phyloP scores from a whole-genome alignment of 2,797 vertebrate genomes.

The Huso huso region DNA sequence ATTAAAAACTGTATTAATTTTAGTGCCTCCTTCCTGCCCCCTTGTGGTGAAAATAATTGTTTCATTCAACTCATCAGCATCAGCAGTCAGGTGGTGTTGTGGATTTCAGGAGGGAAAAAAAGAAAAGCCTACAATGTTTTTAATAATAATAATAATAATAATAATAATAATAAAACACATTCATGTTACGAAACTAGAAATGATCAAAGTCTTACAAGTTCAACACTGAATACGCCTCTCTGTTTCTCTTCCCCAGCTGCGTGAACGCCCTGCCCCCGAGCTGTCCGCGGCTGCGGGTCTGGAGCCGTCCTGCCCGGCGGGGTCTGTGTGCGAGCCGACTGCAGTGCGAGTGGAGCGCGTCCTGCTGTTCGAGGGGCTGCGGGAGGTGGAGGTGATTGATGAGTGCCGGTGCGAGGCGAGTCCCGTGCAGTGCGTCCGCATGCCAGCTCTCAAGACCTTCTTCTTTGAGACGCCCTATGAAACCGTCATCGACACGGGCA shows the following conservation, averaged over 20 bases:
- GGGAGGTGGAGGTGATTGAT: slow-evolving; percentile 58
- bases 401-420: slow-evolving; percentile 59
- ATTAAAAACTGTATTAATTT: no score
- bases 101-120: no score
- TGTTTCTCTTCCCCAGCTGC: slow-evolving; percentile 24
- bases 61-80: no score
- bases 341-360: slow-evolving; percentile 47
- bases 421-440: slow-evolving; percentile 46
- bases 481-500: slow-evolving; percentile 53
- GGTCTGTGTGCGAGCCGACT: slow-evolving; percentile 50
- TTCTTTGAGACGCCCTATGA: slow-evolving; percentile 62
- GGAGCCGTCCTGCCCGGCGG: slow-evolving; percentile 40
- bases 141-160: no score
- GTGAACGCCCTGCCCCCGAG: slow-evolving; percentile 12
- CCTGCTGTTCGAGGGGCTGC: slow-evolving; percentile 51
- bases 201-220: no score
- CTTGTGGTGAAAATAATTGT: no score
- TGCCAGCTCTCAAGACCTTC: slow-evolving; percentile 61
- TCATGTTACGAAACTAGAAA: no score
- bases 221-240: neutral
- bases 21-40: no score
- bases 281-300: neutral
- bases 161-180: no score
- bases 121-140: no score
- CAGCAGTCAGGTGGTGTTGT: no score